Evolutionary conservation across 2,113 vertebrate species (phyloP).

Genomic region (human): GRCh38 chr1:81070001-81070500

Average conservation of each 20-base stretch:
- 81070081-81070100: not conserved
- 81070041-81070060: not conserved
- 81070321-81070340: not conserved
- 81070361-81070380: not conserved
- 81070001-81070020: not conserved
- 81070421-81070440: not conserved
- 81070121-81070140: not conserved
- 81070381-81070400: not conserved
- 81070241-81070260: not conserved
- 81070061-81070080: not conserved
- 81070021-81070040: not conserved
- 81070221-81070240: not conserved
- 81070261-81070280: not conserved
- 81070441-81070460: no score
- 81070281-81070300: not conserved
- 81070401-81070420: not conserved
- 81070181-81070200: not conserved
- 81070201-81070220: not conserved
- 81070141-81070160: not conserved
- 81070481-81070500: no score
- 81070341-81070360: not conserved
- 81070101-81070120: not conserved
- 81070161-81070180: not conserved
- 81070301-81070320: not conserved
- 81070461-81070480: no score